A percentile compares a stretch with the other conserved stretches of the same genome.
phyloP scores from a whole-genome alignment of 2,888 invertebrate species.

The Anagyrus pseudococci region DNA sequence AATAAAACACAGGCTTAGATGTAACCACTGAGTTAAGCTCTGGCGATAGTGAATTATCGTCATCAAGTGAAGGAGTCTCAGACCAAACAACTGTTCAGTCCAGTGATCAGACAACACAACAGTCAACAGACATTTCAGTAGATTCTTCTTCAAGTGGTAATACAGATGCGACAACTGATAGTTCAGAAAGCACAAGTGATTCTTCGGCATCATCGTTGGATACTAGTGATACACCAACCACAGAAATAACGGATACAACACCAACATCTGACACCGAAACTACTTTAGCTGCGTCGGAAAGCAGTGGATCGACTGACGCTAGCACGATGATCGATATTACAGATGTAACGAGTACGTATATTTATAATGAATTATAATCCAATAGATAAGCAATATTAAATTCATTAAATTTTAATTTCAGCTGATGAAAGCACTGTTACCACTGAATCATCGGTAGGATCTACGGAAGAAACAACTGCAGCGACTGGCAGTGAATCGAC shows the following conservation, averaged over 20 bases:
- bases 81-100: conserved; percentile 40
- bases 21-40: conserved; percentile 26
- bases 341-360: conserved; percentile 20
- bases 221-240: conserved; percentile 39
- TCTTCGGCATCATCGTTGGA: conserved; percentile 30
- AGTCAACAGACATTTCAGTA: conserved; percentile 39
- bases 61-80: conserved; percentile 31
- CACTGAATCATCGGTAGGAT: conserved; percentile 22
- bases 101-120: conserved; percentile 33
- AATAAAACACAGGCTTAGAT: conserved; percentile 25
- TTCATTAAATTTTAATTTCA: neutral
- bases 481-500: conserved; percentile 30
- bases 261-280: conserved; percentile 40
- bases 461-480: conserved; percentile 32
- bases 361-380: neutral
- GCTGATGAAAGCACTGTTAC: neutral
- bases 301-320: conserved; percentile 41
- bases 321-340: conserved; percentile 28
- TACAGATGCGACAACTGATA: conserved; percentile 36
- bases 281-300: conserved; percentile 42
- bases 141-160: conserved; percentile 22
- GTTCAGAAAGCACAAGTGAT: conserved; percentile 19
- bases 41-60: conserved; percentile 22
- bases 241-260: conserved; percentile 45
- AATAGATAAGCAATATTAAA: neutral